Percentiles rank a stretch among this genome's conserved stretches.
phyloP scores from a whole-genome alignment of 2,797 vertebrate genomes.

The Lagocephalus sceleratus region DNA sequence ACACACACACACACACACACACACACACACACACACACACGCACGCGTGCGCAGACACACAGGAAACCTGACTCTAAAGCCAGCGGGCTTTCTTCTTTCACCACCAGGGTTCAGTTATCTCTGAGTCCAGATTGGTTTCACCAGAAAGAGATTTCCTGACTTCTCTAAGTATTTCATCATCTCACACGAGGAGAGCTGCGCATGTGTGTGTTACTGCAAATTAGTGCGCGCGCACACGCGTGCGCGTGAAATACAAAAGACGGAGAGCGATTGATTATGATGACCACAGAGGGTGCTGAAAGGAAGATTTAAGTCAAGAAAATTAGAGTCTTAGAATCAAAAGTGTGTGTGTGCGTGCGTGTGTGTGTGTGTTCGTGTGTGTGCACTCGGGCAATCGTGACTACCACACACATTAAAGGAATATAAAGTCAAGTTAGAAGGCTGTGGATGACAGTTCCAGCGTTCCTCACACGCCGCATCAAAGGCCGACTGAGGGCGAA shows the following conservation, averaged over 20 bases:
- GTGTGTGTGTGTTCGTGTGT: slow-evolving; percentile 15
- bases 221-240: neutral
- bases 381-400: neutral
- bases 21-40: slow-evolving; percentile 12
- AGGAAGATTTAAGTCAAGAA: slow-evolving; percentile 47
- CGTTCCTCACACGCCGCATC: slow-evolving; percentile 44
- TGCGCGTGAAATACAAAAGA: neutral
- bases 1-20: slow-evolving; percentile 6
- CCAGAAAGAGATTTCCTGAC: slow-evolving; percentile 79
- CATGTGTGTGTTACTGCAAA: slow-evolving; percentile 3
- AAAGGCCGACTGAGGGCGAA: slow-evolving; percentile 65
- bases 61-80: slow-evolving; percentile 59
- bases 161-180: slow-evolving; percentile 84
- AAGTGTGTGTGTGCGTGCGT: slow-evolving; percentile 8
- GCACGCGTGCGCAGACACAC: slow-evolving; percentile 14
- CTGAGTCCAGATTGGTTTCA: slow-evolving; percentile 69
- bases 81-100: slow-evolving; percentile 52
- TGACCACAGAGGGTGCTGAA: slow-evolving; percentile 25
- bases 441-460: slow-evolving; percentile 40
- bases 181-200: slow-evolving; percentile 38
- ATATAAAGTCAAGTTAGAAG: neutral
- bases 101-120: slow-evolving; percentile 69
- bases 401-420: slow-evolving; percentile 4
- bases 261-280: slow-evolving; percentile 23
- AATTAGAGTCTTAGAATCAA: slow-evolving; percentile 21